Percentiles rank a stretch among this genome's conserved stretches.
Conservation (phyloP, 2,113 vertebrate species). For the Caloenas nicobarica region DNA sequence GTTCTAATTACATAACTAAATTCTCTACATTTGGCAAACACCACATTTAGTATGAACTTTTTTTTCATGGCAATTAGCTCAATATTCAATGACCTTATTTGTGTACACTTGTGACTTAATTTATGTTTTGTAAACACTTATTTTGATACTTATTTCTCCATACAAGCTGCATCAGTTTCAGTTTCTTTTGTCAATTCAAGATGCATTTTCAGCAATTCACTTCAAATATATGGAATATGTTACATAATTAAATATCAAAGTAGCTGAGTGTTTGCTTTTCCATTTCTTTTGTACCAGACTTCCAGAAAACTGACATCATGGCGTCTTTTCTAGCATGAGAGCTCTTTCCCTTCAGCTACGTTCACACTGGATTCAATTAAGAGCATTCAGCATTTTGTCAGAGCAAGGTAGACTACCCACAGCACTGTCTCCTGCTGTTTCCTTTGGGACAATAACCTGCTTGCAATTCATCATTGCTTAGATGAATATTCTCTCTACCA, state of each 20-base stretch:
- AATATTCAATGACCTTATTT: conserved; percentile 24
- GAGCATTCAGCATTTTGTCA: neutral
- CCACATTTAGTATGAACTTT: conserved; percentile 44
- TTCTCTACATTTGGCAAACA: conserved; percentile 51
- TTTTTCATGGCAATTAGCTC: conserved; percentile 28
- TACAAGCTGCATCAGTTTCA: neutral
- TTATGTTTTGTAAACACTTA: conserved; percentile 17
- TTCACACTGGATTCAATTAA: neutral
- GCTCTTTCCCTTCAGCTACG: neutral
- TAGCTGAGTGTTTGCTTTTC: neutral
- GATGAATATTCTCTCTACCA: neutral
- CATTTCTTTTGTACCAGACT: neutral
- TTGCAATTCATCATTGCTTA: neutral
- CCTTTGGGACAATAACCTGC: neutral
- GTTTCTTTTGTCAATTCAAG: neutral
- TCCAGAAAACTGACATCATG: neutral
- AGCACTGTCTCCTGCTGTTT: neutral
- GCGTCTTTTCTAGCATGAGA: neutral
- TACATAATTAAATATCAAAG: neutral
- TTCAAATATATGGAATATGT: neutral
- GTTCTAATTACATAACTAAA: conserved; percentile 62
- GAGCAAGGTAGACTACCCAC: neutral
- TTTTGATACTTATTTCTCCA: conserved; percentile 19
- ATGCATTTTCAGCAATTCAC: neutral
- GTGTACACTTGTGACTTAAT: conserved; percentile 25